Conservation (phyloP, 2,888 invertebrate genomes). For the Tipula lateralis region DNA sequence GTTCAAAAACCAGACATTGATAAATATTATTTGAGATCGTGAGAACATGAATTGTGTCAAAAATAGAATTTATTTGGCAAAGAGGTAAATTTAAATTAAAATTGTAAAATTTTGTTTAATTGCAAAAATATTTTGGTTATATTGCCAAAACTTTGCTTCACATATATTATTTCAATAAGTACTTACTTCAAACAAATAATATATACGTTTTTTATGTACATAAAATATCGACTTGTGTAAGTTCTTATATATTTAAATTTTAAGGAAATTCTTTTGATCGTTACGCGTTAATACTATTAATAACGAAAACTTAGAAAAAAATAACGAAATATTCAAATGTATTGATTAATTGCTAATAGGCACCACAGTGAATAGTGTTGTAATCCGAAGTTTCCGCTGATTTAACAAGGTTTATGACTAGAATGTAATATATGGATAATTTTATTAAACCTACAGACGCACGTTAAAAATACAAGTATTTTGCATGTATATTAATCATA, state of each 20-base stretch:
- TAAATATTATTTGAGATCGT: background rate
- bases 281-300: no score
- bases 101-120: background rate
- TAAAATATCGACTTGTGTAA: no score
- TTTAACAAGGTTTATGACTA: background rate
- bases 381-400: background rate
- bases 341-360: background rate
- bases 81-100: background rate
- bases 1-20: background rate
- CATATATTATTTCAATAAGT: background rate
- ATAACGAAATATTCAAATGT: background rate
- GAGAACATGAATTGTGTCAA: background rate
- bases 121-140: background rate
- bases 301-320: background rate
- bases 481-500: background rate
- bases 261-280: no score
- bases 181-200: background rate
- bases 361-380: background rate
- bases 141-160: background rate
- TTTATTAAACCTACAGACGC: background rate
- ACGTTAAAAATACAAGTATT: background rate
- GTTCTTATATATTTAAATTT: background rate
- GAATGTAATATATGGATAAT: background rate
- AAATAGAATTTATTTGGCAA: background rate
- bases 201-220: background rate